Evolutionary conservation across 2,888 invertebrate species (phyloP).

Genomic region (Metacarcinus magister): DNA sequence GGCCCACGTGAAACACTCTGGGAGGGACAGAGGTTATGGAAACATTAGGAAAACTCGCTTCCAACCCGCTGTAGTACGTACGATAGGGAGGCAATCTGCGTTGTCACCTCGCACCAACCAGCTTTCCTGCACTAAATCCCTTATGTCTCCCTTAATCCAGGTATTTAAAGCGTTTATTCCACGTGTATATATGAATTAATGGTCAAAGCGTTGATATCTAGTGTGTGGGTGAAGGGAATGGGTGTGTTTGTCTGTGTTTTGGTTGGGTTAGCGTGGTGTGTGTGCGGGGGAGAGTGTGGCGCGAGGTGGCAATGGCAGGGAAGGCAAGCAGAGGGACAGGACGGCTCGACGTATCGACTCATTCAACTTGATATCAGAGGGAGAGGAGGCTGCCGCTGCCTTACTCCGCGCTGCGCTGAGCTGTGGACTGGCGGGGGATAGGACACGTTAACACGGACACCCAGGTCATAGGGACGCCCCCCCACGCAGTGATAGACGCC

Average conservation of each 20-base stretch:
- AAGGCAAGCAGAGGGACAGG: background rate
- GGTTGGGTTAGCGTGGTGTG: background rate
- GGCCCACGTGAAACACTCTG: slow-evolving; percentile 21
- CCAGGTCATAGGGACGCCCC: background rate
- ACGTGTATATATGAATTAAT: background rate
- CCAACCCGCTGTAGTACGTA: background rate
- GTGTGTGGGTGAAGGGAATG: background rate
- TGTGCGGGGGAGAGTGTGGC: background rate
- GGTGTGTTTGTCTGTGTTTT: background rate
- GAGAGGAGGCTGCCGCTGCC: slow-evolving; percentile 26
- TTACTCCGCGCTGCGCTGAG: background rate
- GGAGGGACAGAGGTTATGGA: background rate
- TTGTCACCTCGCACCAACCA: background rate
- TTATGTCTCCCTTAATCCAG: background rate
- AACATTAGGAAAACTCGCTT: background rate
- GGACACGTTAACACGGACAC: background rate
- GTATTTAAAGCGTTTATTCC: background rate
- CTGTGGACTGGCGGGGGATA: slow-evolving; percentile 4
- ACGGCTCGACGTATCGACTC: slow-evolving; percentile 16
- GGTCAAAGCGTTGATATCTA: background rate
- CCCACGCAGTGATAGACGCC: background rate
- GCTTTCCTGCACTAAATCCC: background rate
- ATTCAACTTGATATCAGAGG: background rate
- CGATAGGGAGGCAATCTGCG: background rate
- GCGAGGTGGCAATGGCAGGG: background rate